These are phyloP conservation scores for Acleris sparsana DNA, from an alignment of 2,888 invertebrate genomes.

Conservation along the genomic window DNA sequence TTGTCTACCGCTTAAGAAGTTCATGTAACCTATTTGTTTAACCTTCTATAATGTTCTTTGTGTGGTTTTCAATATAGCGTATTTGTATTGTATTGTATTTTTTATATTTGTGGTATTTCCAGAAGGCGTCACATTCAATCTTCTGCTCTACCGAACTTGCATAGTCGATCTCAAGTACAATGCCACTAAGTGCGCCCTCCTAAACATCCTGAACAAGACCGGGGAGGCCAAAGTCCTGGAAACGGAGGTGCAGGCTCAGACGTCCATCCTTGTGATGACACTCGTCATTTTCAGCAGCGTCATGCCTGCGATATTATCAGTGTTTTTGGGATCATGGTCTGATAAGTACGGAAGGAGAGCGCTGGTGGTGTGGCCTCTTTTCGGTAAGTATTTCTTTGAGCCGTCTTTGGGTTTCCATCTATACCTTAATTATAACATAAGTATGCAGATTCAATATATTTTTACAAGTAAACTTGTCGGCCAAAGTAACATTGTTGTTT, in stretches of 20 bases:
- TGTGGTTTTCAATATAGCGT: no score
- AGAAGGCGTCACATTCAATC: slow-evolving; percentile 37
- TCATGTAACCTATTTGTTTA: no score
- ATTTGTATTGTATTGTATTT: no score
- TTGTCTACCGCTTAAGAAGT: no score
- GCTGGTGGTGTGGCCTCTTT: slow-evolving; percentile 77
- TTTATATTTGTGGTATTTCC: slow-evolving; percentile 17
- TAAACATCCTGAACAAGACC: slow-evolving; percentile 35
- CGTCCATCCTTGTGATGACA: slow-evolving; percentile 80
- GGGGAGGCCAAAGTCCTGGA: slow-evolving; percentile 37
- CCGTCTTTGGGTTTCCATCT: background rate
- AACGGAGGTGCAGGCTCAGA: slow-evolving; percentile 78
- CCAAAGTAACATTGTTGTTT: no score
- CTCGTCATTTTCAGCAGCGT: slow-evolving; percentile 81
- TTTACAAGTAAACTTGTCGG: no score
- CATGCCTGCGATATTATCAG: slow-evolving; percentile 82
- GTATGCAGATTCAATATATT: no score
- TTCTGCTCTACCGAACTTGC: slow-evolving; percentile 38
- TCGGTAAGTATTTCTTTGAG: slow-evolving; percentile 55
- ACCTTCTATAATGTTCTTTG: no score
- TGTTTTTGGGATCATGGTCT: slow-evolving; percentile 88
- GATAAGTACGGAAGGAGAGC: slow-evolving; percentile 87
- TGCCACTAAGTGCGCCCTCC: slow-evolving; percentile 31
- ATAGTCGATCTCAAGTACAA: slow-evolving; percentile 35
- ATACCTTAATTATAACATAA: no score